phyloP scores from a whole-genome alignment of 35 echinoderm and acorn worm genomes.

The Stichopus chloronotus region DNA sequence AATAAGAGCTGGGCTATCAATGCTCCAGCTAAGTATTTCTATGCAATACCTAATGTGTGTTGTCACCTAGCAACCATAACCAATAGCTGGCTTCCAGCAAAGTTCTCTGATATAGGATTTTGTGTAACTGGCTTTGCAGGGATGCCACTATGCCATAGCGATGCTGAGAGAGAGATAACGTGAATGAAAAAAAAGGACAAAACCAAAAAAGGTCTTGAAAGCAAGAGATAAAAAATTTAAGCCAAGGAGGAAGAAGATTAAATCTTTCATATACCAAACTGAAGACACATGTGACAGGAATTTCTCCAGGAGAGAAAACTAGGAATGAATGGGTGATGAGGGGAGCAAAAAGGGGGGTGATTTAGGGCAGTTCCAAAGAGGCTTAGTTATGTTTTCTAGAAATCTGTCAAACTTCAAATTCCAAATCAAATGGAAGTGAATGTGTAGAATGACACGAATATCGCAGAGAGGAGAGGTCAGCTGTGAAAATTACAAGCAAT shows the following conservation, averaged over 20 bases:
- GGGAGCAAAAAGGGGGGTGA: no score
- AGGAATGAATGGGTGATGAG: no score
- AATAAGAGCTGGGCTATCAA: not conserved
- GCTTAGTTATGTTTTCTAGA: no score
- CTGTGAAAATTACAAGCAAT: no score
- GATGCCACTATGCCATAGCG: not conserved
- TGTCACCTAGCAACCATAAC: conserved; percentile 31
- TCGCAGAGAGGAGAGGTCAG: no score
- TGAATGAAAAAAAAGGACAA: no score
- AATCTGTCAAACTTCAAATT: no score
- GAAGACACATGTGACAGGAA: no score
- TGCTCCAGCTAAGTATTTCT: not conserved
- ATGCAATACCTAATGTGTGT: conserved; percentile 30
- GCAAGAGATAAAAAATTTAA: not conserved
- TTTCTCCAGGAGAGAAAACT: no score
- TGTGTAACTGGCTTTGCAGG: not conserved
- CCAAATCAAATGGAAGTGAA: no score
- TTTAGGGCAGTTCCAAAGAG: no score
- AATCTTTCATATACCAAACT: not conserved
- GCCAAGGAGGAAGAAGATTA: not conserved
- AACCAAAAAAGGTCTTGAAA: not conserved
- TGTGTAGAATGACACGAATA: no score
- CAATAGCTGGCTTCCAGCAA: not conserved
- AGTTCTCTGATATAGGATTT: not conserved
- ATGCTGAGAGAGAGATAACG: not conserved